Base-by-base conservation (phyloP, 2,888 invertebrate species). In the Orthosia cruda region DNA sequence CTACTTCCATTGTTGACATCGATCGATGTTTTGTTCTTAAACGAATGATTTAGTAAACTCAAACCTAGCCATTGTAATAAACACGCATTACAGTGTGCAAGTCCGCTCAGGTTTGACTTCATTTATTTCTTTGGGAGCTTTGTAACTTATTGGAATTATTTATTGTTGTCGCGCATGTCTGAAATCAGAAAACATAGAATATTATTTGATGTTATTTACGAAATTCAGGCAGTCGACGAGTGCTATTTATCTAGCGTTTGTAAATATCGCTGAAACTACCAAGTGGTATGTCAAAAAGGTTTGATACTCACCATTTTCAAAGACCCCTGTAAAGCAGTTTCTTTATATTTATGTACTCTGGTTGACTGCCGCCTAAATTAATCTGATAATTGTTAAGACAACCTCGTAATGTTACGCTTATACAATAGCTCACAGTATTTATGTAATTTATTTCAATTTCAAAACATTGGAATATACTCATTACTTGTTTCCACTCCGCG, bases 361-460 rank as follows among this genome's bases (percentile, higher is more conserved):
- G 58, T 40, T 49, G 77, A 72, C 78, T 72, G 72, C 62, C 58
- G 18, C 32, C 58, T 55, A 59, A 74, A 63, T 70, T 49, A 65
- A 62, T 58, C 58, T 63, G 54, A 75, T 61, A 74, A 71, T 70
- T 65, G 62, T 75, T 78, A 83, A 78, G 78, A 80, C 74, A 80
- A 88, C 89, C 89, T 92, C 88, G 91, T 88, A 88, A 85, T 85
- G 85, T 90, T 93, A 92, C 90, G 92, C 90, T 93, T 92, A 91
- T 86, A 77, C 68, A 68, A 87, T 87, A 85, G 88, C 88, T 90
- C 87, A 85, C 88, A 80, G 77, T 83, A 87, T 88, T 89, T 87
- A 86, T 84, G 79, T 83, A 86, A 80, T 87, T 89, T 77, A 87
- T 86, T 87, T 87, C 72, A 75, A 86, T 86, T 87, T 86, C 71